Conservation (phyloP, 2,797 vertebrate genomes). For the Acipenser oxyrinchus region DNA sequence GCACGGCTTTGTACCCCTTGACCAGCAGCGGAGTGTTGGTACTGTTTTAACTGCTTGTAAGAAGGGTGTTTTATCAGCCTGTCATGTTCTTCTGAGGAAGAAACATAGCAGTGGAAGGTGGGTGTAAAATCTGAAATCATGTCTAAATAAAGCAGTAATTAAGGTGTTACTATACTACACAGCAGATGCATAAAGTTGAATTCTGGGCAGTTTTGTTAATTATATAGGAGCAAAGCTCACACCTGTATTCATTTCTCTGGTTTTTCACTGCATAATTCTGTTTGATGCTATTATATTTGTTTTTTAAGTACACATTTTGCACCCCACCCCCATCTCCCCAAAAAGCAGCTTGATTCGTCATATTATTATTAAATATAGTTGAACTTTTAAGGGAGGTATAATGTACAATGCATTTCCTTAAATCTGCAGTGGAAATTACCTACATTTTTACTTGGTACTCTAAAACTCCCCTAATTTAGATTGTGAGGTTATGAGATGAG, state of each 20-base stretch:
- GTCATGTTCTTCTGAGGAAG: constrained; percentile 18
- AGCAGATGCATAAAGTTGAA: neutral
- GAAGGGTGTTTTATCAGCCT: constrained; percentile 25
- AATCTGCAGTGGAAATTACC: neutral
- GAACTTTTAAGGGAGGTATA: neutral
- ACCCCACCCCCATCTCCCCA: constrained; percentile 1
- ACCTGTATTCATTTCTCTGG: neutral
- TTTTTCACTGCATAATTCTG: neutral
- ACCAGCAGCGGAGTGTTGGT: no score
- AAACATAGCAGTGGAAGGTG: neutral
- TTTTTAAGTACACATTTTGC: constrained; percentile 3
- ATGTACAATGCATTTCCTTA: neutral
- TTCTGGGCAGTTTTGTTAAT: constrained; percentile 1
- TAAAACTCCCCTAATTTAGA: neutral
- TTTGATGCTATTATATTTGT: neutral
- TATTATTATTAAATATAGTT: constrained; percentile 1
- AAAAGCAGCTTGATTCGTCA: neutral
- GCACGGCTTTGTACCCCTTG: no score
- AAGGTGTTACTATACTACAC: neutral
- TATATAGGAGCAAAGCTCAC: neutral
- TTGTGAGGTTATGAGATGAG: no score
- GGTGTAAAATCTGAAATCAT: neutral
- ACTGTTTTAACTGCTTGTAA: constrained; percentile 4
- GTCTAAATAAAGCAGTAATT: neutral
- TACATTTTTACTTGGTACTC: neutral